Conservation (phyloP, 2,888 invertebrate species). For the Dione vanillae region DNA sequence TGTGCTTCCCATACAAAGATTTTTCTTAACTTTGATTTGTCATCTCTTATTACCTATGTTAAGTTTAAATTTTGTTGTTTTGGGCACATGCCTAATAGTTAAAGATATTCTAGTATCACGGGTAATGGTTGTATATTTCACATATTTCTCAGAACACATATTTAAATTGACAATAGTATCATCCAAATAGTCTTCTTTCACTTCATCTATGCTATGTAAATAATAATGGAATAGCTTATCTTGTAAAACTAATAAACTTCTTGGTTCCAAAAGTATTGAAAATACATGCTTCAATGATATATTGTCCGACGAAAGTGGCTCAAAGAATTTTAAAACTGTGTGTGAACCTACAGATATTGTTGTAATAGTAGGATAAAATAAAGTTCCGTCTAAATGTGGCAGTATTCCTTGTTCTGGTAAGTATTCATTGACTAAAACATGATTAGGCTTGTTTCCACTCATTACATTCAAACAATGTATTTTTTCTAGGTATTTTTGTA, state of each 20-base stretch:
- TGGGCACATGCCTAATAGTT: slow-evolving; percentile 97
- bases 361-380: slow-evolving; percentile 96
- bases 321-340: slow-evolving; percentile 93
- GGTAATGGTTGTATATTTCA: slow-evolving; percentile 81
- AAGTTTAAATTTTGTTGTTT: slow-evolving; percentile 90
- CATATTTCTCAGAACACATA: slow-evolving; percentile 83
- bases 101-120: slow-evolving; percentile 92
- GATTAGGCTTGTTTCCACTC: slow-evolving; percentile 91
- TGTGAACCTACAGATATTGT: slow-evolving; percentile 97
- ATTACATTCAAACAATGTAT: slow-evolving; percentile 88
- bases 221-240: slow-evolving; percentile 92
- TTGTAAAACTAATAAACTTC: slow-evolving; percentile 94
- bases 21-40: too few relatives aligned
- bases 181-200: slow-evolving; percentile 85
- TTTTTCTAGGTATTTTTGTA: slow-evolving; percentile 88
- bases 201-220: slow-evolving; percentile 94
- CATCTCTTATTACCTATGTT: slow-evolving; percentile 81
- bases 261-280: slow-evolving; percentile 92
- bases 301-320: slow-evolving; percentile 71
- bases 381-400: slow-evolving; percentile 97
- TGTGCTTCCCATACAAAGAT: too few relatives aligned
- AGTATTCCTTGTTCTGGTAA: slow-evolving; percentile 96
- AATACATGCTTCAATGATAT: slow-evolving; percentile 77
- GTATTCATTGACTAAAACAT: slow-evolving; percentile 98
- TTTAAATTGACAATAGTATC: slow-evolving; percentile 86